Evolutionary conservation across 2,888 invertebrate species (phyloP), one percentile per base, ranked within the genome.

Genomic region (Andricus curvator): DNA sequence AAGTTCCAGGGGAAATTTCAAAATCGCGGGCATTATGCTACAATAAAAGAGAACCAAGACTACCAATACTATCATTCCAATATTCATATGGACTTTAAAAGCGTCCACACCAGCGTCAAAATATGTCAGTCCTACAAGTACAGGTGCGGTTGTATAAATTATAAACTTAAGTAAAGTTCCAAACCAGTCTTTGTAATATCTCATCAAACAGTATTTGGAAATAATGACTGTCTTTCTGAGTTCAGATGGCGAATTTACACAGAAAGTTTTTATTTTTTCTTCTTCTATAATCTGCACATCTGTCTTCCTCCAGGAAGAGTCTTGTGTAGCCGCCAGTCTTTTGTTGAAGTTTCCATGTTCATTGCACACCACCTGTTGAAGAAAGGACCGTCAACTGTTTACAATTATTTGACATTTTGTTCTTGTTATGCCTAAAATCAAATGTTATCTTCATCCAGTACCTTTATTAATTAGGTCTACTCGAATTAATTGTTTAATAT

Each of bases 321-420:
- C 93, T 0, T 95, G 94, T 13, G 95, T 94, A 62, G 94, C 93
- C 0, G 95, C 94, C 79, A 98, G 91, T 41, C 94, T 92, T n/a
- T 95, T 94, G 76, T 96, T 96, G 88, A 96, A 95, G 86, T 97
- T 94, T 0, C 98, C 98, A 90, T 97, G 97, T 90, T 98, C 98
- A 1, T 97, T 96, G 86, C 95, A 96, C 0, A 97, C 15, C 13
- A 44, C 44, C 44, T 44, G 98, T 91, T 98, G 93, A 90, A 98
- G 95, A 92, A 96, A 99, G 93, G 0, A 11, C 0, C 1, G 6
- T 37, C 37, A 37, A 8, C 37, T 37, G 6, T 37, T 41, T 41
- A 1, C 11, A 37, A 37, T 37, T 37, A 5, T 37, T 6, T 6
- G 5, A 3, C 3, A 0, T 5, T 33, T 3, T 33, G 4, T 33